Conservation (phyloP, 2,113 vertebrate genomes). For the Alligator mississippiensis region DNA sequence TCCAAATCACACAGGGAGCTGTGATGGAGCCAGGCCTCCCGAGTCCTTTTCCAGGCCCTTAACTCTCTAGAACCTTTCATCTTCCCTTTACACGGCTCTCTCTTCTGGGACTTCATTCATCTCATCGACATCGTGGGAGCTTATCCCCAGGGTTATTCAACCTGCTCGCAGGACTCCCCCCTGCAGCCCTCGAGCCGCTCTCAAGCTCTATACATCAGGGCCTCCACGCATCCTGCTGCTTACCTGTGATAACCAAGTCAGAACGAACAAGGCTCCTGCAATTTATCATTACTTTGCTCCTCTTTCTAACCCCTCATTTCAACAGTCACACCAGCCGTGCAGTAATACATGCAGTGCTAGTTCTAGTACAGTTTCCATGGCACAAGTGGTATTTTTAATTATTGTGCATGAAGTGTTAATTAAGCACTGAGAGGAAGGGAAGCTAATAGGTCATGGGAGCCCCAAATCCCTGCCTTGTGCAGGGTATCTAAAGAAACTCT, state of each 20-base stretch:
- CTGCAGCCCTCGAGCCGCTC: accelerated
- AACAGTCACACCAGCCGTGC: accelerated
- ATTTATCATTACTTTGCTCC: neutral
- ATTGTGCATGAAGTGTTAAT: neutral
- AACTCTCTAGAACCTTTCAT: neutral
- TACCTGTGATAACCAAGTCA: neutral
- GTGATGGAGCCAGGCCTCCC: no score
- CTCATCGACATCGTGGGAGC: accelerated
- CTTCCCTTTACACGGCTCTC: accelerated
- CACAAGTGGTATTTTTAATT: neutral
- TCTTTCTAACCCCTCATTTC: neutral
- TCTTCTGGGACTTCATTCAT: neutral
- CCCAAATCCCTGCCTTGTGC: neutral
- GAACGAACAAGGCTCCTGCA: neutral
- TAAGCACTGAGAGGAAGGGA: neutral
- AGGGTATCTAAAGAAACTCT: neutral
- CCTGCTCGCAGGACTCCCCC: accelerated
- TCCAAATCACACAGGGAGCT: neutral
- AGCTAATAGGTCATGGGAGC: neutral
- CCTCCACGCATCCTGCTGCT: neutral
- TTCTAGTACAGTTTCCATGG: neutral
- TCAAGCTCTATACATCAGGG: accelerated
- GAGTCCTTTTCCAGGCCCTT: no score
- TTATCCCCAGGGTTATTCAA: neutral
- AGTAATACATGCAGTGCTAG: neutral